Evolutionary conservation across 2,888 invertebrate genomes (phyloP), one percentile per base, ranked within the genome.

Genomic region (Heterodera filipjevi): DNA sequence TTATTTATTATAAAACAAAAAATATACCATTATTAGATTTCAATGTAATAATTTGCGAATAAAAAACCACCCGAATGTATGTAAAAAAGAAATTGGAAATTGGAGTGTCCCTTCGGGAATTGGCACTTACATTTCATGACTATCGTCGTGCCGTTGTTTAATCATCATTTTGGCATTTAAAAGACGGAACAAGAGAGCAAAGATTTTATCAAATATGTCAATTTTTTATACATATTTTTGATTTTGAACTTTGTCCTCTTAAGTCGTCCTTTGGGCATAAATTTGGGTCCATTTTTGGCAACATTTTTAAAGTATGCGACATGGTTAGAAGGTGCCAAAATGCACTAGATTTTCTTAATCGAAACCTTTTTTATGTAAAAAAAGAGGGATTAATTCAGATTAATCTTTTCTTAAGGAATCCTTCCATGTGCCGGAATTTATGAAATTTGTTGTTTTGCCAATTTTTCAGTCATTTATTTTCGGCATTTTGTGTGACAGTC

Each of bases 101-200:
- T 59, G n/a, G 27, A 59, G 59, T 59, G 59, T 59, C 27, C 59
- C 59, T 59, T n/a, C 27, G 22, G 59, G 59, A 59, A 59, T 59
- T 59, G 59, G 27, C 59, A 59, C 59, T 59, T 59, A 53, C 53
- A 53, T 53, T 53, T 5, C 22, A 22, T 8, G n/a, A n/a, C 12
- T n/a, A 27, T 12, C 27, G n/a, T 19, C 10, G 2, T 49, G n/a
- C 59, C n/a, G 59, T 59, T 39, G 19, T 49, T 49, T 19, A 49
- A 49, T 19, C 49, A 49, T 49, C 49, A 14, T 49, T 49, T 49
- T 49, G 16, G 19, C 49, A 49, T 59, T n/a, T 59, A 59, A 8
- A 8, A 8, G 49, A 3, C 59, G 27, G n/a, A n/a, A n/a, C 39
- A 12, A 39, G 12, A 39, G 59, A 59, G 53, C 59, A 59, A 59